Evolutionary conservation across 2,888 invertebrate species (phyloP), one percentile per base, ranked within the genome.

Genomic region (Cactoblastis cactorum): DNA sequence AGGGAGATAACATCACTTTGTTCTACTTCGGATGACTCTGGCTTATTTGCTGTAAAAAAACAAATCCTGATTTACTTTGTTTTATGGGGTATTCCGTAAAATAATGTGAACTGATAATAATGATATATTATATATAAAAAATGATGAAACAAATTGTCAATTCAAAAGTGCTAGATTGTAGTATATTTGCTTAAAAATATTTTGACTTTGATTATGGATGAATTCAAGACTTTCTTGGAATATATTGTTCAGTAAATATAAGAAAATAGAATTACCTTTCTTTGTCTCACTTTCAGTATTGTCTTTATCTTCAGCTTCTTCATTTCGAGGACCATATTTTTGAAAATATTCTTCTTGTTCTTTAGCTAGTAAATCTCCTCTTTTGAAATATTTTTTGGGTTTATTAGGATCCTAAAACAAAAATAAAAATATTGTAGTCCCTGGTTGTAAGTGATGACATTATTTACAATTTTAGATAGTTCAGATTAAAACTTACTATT

Each of bases 311-410:
- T 77, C 75, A 18, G 58, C 61, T 54, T 71, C 70, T 15, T 65
- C 65, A 34, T 62, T 60, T 38, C 77, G 71, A 38, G 79, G 81
- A 1, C 92, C 92, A 77, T 92, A 93, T 69, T 92, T 94, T 61
- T 92, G 90, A 3, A 93, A 90, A 67, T 96, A 96, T 62, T 96
- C 96, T 79, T 96, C 95, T 55, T 93, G 92, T 75, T 97, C 94
- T 69, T 96, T 96, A 6, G 95, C 94, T 49, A 95, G 87, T 17
- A 98, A 83, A 53, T 98, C 98, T 0, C 95, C 95, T 55, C 97
- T 91, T 80, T 94, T 96, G 70, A 98, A 98, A 78, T 95, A 98
- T 75, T 96, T 79, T 43, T 66, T 77, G 48, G 61, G 98, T 69
- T 95, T 96, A 11, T 93, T 92, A 9, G 94, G 92, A 57, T 92